Percentiles rank a stretch among this genome's conserved stretches.
phyloP scores from a whole-genome alignment of 2,113 vertebrate genomes.

The Thamnophis sirtalis region DNA sequence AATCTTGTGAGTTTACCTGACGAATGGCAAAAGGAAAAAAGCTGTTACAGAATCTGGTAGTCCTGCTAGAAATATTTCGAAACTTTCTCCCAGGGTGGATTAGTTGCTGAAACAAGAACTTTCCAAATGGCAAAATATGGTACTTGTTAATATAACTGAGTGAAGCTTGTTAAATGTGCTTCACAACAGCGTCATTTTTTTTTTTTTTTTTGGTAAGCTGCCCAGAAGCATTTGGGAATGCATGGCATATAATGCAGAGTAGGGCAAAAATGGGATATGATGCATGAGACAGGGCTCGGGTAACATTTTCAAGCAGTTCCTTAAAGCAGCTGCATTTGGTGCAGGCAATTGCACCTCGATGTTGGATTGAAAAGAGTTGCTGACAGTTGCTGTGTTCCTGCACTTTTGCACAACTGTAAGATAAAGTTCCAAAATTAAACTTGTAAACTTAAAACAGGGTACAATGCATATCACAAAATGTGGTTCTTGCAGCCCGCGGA shows the following conservation, averaged over 20 bases:
- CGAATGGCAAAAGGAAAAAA: no score
- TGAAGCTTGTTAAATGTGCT: not conserved
- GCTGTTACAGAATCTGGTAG: no score
- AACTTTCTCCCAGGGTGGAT: not conserved
- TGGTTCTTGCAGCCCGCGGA: not conserved
- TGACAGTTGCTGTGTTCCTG: not conserved
- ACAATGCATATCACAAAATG: not conserved
- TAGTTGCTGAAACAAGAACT: not conserved
- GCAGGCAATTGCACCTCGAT: not conserved
- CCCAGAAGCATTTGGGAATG: not conserved
- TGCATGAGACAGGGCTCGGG: not conserved
- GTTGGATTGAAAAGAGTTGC: not conserved
- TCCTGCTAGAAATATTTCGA: no score
- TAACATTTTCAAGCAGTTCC: not conserved
- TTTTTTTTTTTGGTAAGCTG: not conserved
- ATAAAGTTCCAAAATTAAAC: not conserved
- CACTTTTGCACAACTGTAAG: not conserved
- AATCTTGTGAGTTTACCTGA: no score
- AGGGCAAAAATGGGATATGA: not conserved
- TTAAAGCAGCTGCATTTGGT: not conserved
- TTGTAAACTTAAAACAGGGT: not conserved
- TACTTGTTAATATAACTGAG: not conserved
- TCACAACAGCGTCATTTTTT: not conserved
- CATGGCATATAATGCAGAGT: not conserved
- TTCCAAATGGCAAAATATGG: not conserved